Evolutionary conservation across 2,888 invertebrate species (phyloP).

Genomic region (Seira ritae): DNA sequence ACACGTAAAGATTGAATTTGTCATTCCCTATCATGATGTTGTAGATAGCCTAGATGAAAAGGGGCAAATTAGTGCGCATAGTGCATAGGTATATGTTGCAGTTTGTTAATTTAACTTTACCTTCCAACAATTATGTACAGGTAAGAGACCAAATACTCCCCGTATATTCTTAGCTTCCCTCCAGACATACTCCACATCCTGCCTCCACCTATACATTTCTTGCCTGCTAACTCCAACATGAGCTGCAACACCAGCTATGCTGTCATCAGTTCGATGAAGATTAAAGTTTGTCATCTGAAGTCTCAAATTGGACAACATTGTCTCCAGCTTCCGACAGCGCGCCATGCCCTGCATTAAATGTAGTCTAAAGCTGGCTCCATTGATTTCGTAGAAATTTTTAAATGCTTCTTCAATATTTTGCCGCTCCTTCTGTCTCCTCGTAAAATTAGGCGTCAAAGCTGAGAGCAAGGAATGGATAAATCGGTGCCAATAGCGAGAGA

Average conservation of each 20-base stretch:
- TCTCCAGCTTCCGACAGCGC: constrained; percentile 18
- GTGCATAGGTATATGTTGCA: too few relatives aligned
- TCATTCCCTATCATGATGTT: constrained; percentile 33
- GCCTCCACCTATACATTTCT: background rate
- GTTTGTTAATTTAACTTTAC: constrained; percentile 11
- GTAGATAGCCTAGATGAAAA: constrained; percentile 24
- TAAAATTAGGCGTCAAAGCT: background rate
- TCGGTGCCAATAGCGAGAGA: background rate
- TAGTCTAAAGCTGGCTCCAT: constrained; percentile 1
- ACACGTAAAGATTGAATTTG: constrained; percentile 32
- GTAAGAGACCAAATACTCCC: constrained; percentile 18
- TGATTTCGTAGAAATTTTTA: constrained; percentile 22
- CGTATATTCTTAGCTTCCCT: background rate
- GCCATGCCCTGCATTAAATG: background rate
- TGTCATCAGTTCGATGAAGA: background rate
- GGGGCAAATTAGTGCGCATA: too few relatives aligned
- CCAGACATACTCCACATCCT: constrained; percentile 27
- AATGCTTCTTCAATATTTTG: constrained; percentile 3
- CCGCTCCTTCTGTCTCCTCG: background rate
- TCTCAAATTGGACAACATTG: background rate
- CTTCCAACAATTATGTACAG: constrained; percentile 32
- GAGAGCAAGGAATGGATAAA: background rate
- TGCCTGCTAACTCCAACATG: background rate
- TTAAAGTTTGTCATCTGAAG: background rate
- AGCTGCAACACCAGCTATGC: constrained; percentile 7